Percentiles rank a stretch among this genome's conserved stretches.
Evolutionary conservation across 2,888 invertebrate species (phyloP).

Genomic region (Apotomis capreana): DNA sequence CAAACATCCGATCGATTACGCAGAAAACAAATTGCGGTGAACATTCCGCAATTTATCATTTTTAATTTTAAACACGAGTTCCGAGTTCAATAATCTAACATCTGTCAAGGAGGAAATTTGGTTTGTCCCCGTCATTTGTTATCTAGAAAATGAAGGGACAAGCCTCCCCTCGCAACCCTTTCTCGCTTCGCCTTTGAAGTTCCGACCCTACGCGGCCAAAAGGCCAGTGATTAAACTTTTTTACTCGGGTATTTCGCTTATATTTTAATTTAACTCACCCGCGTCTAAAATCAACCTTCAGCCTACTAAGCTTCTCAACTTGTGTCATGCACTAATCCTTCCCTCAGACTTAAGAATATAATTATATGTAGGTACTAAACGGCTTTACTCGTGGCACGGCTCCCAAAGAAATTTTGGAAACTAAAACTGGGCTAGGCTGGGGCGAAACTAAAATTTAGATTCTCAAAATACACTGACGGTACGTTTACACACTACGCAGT

Average conservation of each 20-base stretch:
- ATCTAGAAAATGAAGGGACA: slow-evolving; percentile 50
- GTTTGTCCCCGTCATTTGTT: slow-evolving; percentile 52
- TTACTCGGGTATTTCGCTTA: slow-evolving; percentile 41
- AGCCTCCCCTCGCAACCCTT: slow-evolving; percentile 42
- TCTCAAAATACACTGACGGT: too few relatives aligned
- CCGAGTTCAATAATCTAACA: slow-evolving; percentile 44
- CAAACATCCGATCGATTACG: slow-evolving; percentile 1
- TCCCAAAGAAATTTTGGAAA: too few relatives aligned
- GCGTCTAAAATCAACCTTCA: slow-evolving; percentile 32
- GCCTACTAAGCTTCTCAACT: slow-evolving; percentile 19
- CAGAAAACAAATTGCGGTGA: slow-evolving; percentile 6
- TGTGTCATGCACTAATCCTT: slow-evolving; percentile 7
- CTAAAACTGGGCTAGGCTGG: too few relatives aligned
- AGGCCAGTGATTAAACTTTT: slow-evolving; percentile 47
- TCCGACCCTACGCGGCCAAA: slow-evolving; percentile 42
- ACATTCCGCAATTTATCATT: slow-evolving; percentile 35
- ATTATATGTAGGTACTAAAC: too few relatives aligned
- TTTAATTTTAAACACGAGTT: slow-evolving; percentile 31
- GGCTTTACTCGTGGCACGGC: too few relatives aligned
- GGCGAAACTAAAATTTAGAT: too few relatives aligned
- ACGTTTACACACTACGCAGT: too few relatives aligned
- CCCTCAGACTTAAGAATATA: too few relatives aligned
- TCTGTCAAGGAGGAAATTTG: slow-evolving; percentile 47
- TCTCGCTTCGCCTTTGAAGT: slow-evolving; percentile 44
- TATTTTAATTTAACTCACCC: slow-evolving; percentile 42